These are phyloP conservation scores for Sinohyriopsis cumingii DNA, from an alignment of 2,888 invertebrate species.

Conservation along the genomic window DNA sequence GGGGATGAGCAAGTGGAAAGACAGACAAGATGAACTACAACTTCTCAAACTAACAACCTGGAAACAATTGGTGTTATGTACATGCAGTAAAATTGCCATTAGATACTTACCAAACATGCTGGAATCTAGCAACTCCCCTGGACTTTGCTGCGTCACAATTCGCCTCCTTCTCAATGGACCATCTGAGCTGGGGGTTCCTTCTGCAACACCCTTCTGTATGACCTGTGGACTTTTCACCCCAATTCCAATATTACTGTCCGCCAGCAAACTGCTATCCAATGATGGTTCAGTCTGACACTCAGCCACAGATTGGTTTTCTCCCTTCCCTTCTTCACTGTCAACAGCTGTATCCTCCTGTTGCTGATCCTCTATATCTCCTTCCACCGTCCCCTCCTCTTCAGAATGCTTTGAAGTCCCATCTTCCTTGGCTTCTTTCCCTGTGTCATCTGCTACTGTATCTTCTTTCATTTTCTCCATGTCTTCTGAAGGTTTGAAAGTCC, in stretches of 20 bases:
- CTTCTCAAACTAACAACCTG: too few relatives aligned
- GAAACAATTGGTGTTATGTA: too few relatives aligned
- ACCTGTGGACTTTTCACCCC: background rate
- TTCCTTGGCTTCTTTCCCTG: slow-evolving; percentile 1
- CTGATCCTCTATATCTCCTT: too few relatives aligned
- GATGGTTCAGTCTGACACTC: background rate
- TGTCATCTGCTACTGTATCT: slow-evolving; percentile 3
- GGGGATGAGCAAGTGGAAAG: too few relatives aligned
- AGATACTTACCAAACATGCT: too few relatives aligned
- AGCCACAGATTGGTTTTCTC: background rate
- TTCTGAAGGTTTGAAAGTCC: background rate
- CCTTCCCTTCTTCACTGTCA: background rate
- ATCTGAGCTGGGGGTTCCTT: background rate
- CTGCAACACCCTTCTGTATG: background rate
- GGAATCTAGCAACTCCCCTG: too few relatives aligned
- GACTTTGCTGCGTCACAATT: too few relatives aligned
- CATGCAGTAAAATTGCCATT: too few relatives aligned
- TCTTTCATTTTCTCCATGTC: slow-evolving; percentile 1
- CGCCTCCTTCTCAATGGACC: too few relatives aligned
- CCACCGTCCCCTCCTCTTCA: background rate
- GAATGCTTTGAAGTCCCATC: background rate
- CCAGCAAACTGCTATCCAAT: background rate
- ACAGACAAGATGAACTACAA: too few relatives aligned
- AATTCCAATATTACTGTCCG: background rate
- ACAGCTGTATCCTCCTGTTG: background rate